phyloP scores from a whole-genome alignment of 2,888 invertebrate genomes.

The Esperia sulphurella region DNA sequence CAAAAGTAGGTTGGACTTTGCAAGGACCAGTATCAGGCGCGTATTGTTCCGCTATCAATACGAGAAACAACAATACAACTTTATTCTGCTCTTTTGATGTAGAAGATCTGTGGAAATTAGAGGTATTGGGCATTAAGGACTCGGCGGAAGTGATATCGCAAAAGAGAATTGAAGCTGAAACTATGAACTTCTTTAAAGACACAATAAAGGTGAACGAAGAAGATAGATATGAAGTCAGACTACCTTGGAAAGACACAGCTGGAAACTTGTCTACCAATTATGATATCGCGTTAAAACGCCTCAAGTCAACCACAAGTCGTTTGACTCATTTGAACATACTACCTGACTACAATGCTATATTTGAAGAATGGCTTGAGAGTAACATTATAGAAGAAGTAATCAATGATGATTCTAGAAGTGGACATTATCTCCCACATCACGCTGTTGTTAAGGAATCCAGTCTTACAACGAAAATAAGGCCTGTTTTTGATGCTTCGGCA shows the following conservation, averaged over 20 bases:
- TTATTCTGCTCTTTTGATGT: no score
- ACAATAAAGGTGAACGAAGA: neutral
- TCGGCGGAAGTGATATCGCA: neutral
- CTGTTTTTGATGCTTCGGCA: slow-evolving; percentile 1
- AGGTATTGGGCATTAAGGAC: neutral
- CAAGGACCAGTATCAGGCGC: no score
- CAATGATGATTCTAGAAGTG: neutral
- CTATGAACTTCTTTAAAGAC: neutral
- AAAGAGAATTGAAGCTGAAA: neutral
- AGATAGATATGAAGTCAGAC: neutral
- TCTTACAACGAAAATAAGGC: neutral
- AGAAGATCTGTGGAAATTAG: no score
- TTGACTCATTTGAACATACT: neutral
- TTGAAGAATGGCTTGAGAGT: neutral
- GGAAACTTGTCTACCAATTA: neutral
- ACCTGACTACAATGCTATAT: neutral
- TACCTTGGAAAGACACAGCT: neutral
- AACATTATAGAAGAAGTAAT: neutral
- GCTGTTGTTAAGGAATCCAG: neutral
- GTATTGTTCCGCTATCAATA: no score
- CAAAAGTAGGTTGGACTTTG: no score
- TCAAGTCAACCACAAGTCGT: neutral
- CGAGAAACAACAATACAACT: no score
- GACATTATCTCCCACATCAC: neutral
- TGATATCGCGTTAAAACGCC: neutral